Evolutionary conservation across 2,797 vertebrate genomes (phyloP).

Genomic region (Neomorphus geoffroyi): DNA sequence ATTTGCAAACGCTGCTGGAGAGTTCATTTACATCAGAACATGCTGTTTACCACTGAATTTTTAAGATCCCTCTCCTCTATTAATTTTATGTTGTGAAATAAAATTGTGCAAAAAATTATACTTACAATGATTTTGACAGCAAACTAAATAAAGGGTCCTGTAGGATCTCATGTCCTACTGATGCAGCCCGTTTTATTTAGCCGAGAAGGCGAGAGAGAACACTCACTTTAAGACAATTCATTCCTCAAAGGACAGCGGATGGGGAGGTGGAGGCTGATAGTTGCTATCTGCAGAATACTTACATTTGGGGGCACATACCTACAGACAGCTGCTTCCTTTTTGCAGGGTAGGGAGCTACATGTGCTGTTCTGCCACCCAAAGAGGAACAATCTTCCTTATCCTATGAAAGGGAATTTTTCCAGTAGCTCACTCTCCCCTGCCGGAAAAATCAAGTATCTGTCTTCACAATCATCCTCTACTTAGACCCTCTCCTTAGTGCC

Average conservation of each 20-base stretch:
- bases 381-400: neutral
- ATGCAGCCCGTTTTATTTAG: neutral
- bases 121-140: neutral
- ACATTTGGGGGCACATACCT: neutral
- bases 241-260: neutral
- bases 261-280: neutral
- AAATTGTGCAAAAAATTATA: neutral
- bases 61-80: neutral
- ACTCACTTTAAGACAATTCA: neutral
- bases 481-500: neutral
- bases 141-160: neutral
- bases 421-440: neutral
- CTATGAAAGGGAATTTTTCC: neutral
- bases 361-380: neutral
- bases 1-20: constrained; percentile 5
- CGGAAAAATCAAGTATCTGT: neutral
- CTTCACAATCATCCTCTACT: neutral
- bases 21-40: constrained; percentile 30
- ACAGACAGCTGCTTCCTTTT: neutral
- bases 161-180: neutral
- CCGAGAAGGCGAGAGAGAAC: neutral
- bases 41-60: constrained; percentile 13
- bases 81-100: constrained; percentile 31
- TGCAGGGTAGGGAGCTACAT: neutral
- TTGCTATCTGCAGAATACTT: neutral